These are phyloP conservation scores for Cryptoprocta ferox DNA, from an alignment of 2,797 vertebrate genomes.

Conservation along the genomic window DNA sequence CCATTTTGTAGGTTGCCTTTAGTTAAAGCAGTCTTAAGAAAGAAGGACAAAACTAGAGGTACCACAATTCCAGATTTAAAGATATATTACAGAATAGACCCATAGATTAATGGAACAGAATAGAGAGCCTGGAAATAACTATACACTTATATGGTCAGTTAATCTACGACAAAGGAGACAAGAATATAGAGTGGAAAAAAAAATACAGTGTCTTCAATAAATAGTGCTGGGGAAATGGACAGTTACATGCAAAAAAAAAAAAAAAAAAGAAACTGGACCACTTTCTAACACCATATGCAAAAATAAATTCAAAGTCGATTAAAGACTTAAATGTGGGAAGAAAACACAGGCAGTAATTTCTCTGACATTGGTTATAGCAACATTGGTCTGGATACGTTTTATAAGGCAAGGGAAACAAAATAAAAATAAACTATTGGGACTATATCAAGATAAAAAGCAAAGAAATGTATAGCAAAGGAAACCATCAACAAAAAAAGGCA, in stretches of 20 bases:
- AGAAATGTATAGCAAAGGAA: not conserved
- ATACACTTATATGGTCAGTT: not conserved
- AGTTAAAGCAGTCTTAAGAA: not conserved
- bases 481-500: not conserved
- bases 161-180: not conserved
- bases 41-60: not conserved
- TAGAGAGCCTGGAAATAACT: not conserved
- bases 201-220: not conserved
- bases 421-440: not conserved
- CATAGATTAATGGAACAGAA: not conserved
- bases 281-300: not conserved
- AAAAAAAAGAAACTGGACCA: not conserved
- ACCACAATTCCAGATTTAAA: not conserved
- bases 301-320: not conserved
- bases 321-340: not conserved
- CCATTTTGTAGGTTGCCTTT: not conserved
- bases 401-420: not conserved
- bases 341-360: not conserved
- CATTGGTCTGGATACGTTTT: not conserved
- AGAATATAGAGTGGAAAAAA: not conserved
- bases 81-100: not conserved
- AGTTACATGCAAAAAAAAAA: not conserved
- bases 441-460: not conserved
- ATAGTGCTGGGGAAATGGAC: not conserved
- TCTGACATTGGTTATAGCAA: not conserved